Evolutionary conservation across 2,113 vertebrate genomes (phyloP).

Genomic region (Piprites chloris): DNA sequence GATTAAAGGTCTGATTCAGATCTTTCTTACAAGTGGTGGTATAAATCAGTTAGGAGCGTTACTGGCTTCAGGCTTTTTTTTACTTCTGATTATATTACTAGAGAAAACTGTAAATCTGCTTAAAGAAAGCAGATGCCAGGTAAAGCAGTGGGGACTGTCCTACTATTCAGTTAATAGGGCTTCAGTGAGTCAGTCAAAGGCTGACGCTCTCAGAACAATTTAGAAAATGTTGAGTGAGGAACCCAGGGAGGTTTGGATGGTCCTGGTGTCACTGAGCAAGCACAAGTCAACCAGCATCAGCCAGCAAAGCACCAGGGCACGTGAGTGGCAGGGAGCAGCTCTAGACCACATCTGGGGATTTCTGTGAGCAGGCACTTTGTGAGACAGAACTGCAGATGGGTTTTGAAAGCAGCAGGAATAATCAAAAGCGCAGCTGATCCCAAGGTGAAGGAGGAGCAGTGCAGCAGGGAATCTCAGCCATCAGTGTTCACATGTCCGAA

Average conservation of each 20-base stretch:
- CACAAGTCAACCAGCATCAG: rapidly evolving
- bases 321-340: not conserved
- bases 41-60: not conserved
- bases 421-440: not conserved
- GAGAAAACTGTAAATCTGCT: constrained; percentile 12
- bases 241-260: not conserved
- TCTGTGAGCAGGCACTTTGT: not conserved
- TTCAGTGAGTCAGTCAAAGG: constrained; percentile 10
- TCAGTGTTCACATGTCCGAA: not conserved
- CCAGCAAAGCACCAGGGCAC: not conserved
- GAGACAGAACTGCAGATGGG: not conserved
- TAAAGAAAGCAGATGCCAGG: constrained; percentile 13
- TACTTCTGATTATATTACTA: not conserved
- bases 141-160: not conserved
- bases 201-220: not conserved
- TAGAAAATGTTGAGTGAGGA: not conserved
- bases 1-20: not conserved
- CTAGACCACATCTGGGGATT: not conserved
- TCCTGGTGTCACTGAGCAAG: not conserved
- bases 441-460: not conserved
- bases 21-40: not conserved
- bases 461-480: not conserved
- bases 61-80: not conserved
- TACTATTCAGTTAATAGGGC: not conserved
- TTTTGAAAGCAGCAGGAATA: not conserved